Evolutionary conservation across 2,888 invertebrate species (phyloP).

Genomic region (Cephus pulcher): DNA sequence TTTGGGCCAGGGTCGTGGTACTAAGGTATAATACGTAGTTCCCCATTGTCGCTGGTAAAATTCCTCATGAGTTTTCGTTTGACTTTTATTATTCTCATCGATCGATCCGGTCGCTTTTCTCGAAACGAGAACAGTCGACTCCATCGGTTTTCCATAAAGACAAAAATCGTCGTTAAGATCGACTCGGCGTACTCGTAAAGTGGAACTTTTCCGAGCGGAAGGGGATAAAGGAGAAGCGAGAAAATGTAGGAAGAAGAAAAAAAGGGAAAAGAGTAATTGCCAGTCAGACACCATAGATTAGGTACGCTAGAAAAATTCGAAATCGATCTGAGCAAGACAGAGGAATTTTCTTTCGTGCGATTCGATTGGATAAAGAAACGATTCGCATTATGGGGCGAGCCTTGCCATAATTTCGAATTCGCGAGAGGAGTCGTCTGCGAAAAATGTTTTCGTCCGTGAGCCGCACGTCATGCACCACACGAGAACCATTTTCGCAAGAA

Average conservation of each 20-base stretch:
- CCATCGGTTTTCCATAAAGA: conserved; percentile 1
- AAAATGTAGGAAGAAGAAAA: background rate
- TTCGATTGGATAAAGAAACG: background rate
- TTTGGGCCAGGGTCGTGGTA: background rate
- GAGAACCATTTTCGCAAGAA: conserved; percentile 14
- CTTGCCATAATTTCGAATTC: background rate
- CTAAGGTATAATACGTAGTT: background rate
- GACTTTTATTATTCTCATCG: background rate
- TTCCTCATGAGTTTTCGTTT: background rate
- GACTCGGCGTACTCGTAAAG: background rate
- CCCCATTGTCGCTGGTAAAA: background rate
- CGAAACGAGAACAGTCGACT: background rate
- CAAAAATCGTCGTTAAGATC: background rate
- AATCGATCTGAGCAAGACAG: background rate
- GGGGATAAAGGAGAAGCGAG: background rate
- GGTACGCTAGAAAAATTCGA: background rate
- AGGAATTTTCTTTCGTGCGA: background rate
- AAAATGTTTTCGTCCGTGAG: background rate
- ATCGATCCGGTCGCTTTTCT: background rate
- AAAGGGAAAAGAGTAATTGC: background rate
- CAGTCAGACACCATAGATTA: background rate
- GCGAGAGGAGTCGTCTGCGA: background rate
- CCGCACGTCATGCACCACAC: background rate
- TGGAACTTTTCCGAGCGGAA: background rate
- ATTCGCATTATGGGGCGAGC: background rate